These are phyloP conservation scores for Sitodiplosis mosellana DNA, from an alignment of 1,140 invertebrate genomes.

Conservation along the genomic window DNA sequence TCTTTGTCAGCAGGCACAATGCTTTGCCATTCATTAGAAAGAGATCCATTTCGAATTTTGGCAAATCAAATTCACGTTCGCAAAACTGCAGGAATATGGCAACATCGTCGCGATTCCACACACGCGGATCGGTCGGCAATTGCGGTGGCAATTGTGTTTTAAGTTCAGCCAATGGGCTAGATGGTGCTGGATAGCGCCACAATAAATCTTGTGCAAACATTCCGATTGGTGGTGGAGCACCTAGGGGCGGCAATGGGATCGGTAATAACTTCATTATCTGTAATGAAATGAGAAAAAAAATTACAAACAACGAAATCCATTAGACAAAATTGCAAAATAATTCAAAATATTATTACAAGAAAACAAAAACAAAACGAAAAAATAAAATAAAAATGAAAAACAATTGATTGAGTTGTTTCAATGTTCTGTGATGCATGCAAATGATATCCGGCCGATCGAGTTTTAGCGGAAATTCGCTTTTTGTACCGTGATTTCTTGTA, in stretches of 20 bases:
- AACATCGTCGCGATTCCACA: constrained; percentile 84
- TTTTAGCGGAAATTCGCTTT: too few species aligned
- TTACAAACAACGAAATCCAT: too few species aligned
- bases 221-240: constrained; percentile 31
- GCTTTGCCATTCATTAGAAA: constrained; percentile 98
- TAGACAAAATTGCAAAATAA: too few species aligned
- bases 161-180: constrained; percentile 57
- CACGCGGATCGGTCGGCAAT: constrained; percentile 67
- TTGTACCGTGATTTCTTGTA: too few species aligned
- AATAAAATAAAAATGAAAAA: too few species aligned
- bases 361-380: too few species aligned
- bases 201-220: constrained; percentile 60
- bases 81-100: constrained; percentile 76
- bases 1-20: constrained; percentile 71
- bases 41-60: constrained; percentile 77
- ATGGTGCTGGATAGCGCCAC: constrained; percentile 52
- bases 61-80: constrained; percentile 80
- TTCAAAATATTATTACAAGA: too few species aligned
- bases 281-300: neutral
- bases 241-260: constrained; percentile 38
- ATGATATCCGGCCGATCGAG: too few species aligned
- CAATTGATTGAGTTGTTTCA: too few species aligned
- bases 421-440: too few species aligned
- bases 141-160: constrained; percentile 65
- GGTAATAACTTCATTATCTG: constrained; percentile 42